Percentiles rank a stretch among this genome's conserved stretches.
Conservation (phyloP, 2,113 vertebrate species). For the Rhea americana region DNA sequence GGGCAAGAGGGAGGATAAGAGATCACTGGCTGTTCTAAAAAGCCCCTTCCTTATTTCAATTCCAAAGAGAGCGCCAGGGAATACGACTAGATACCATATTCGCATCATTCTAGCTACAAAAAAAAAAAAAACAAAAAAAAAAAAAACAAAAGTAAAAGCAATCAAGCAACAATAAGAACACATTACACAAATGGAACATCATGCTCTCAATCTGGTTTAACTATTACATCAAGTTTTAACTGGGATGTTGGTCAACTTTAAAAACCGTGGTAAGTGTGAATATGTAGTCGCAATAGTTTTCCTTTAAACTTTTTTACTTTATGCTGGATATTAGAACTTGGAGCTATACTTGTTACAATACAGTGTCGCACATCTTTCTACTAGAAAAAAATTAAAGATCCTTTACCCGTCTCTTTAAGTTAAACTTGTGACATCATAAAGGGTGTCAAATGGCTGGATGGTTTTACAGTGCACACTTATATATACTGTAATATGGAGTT, state of each 20-base stretch:
- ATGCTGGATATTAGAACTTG: conserved; percentile 77
- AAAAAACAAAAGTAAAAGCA: conserved; percentile 70
- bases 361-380: conserved; percentile 84
- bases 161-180: conserved; percentile 83
- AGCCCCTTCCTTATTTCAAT: conserved; percentile 62
- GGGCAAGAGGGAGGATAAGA: conserved; percentile 37
- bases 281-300: conserved; percentile 74
- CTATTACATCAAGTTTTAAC: conserved; percentile 80
- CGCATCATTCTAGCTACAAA: conserved; percentile 76
- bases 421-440: conserved; percentile 86
- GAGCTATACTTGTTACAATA: conserved; percentile 83
- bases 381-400: conserved; percentile 84
- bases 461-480: conserved; percentile 88
- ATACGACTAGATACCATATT: conserved; percentile 70
- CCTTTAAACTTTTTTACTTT: conserved; percentile 61
- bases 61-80: conserved; percentile 63
- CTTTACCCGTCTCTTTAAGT: conserved; percentile 87
- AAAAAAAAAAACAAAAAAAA: conserved; percentile 60
- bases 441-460: conserved; percentile 86
- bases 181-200: conserved; percentile 83
- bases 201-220: conserved; percentile 82
- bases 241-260: conserved; percentile 82
- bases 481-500: conserved; percentile 81
- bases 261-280: conserved; percentile 76
- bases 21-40: conserved; percentile 66